Evolutionary conservation across 2,888 invertebrate genomes (phyloP).

Genomic region (Calliphora vomitoria): DNA sequence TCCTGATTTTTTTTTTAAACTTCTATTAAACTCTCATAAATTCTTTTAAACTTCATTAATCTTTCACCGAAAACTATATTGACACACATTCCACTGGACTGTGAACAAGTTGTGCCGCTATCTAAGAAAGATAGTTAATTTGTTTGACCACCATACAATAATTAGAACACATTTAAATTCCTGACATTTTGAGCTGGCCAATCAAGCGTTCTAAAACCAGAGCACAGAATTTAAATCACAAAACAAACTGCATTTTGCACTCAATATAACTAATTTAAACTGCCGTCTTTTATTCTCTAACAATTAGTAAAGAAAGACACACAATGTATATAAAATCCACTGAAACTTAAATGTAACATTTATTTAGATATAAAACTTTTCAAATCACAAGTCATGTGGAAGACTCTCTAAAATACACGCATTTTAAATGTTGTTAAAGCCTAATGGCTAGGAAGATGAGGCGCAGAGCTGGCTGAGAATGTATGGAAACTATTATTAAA

Average conservation of each 20-base stretch:
- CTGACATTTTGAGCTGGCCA: conserved; percentile 10
- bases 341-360: conserved; percentile 74
- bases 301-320: conserved; percentile 65
- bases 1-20: too few species aligned
- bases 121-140: not conserved
- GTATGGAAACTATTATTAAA: conserved; percentile 63
- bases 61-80: not conserved
- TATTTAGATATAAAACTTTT: conserved; percentile 10
- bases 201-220: conserved; percentile 6
- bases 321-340: conserved; percentile 55
- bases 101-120: not conserved
- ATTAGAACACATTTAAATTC: conserved; percentile 39
- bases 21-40: too few species aligned
- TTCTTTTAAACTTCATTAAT: not conserved
- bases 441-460: conserved; percentile 17
- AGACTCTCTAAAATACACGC: not conserved
- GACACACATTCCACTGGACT: not conserved
- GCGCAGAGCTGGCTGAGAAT: conserved; percentile 21
- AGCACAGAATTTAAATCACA: conserved; percentile 34
- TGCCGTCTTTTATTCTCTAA: conserved; percentile 45
- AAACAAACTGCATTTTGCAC: conserved; percentile 7
- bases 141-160: not conserved
- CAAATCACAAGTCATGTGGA: conserved; percentile 30
- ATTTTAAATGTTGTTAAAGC: not conserved
- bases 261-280: conserved; percentile 26